These are phyloP conservation scores for Pogonocichla stellata DNA, from an alignment of 2,113 vertebrate genomes.

Conservation along the genomic window DNA sequence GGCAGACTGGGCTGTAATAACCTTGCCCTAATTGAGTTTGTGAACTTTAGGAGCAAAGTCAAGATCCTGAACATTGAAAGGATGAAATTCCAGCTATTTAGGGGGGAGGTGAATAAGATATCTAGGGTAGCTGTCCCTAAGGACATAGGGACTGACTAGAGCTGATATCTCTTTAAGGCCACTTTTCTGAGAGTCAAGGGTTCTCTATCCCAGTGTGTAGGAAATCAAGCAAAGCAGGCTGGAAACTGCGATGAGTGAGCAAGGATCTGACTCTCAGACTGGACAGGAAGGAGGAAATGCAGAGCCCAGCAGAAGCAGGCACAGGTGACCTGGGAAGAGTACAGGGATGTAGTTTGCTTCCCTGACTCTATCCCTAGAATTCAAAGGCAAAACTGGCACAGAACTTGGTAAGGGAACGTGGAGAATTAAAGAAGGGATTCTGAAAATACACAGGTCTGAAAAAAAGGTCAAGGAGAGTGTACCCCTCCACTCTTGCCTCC, in stretches of 20 bases:
- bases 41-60: background rate
- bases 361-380: too few species aligned
- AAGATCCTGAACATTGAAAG: background rate
- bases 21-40: background rate
- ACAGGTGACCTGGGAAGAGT: background rate
- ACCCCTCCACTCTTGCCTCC: accelerated
- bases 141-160: background rate
- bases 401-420: background rate
- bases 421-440: background rate
- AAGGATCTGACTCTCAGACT: background rate
- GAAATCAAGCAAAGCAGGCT: background rate
- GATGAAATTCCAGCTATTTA: background rate
- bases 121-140: background rate
- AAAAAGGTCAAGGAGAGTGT: background rate
- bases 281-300: background rate
- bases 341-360: background rate
- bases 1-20: background rate
- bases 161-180: background rate
- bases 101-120: background rate
- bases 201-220: background rate
- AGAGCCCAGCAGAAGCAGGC: background rate
- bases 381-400: background rate
- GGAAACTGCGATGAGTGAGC: background rate
- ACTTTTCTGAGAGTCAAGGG: background rate
- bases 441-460: background rate